phyloP scores from a whole-genome alignment of 2,113 vertebrate genomes.

The Cyphomyrus plagiostoma region DNA sequence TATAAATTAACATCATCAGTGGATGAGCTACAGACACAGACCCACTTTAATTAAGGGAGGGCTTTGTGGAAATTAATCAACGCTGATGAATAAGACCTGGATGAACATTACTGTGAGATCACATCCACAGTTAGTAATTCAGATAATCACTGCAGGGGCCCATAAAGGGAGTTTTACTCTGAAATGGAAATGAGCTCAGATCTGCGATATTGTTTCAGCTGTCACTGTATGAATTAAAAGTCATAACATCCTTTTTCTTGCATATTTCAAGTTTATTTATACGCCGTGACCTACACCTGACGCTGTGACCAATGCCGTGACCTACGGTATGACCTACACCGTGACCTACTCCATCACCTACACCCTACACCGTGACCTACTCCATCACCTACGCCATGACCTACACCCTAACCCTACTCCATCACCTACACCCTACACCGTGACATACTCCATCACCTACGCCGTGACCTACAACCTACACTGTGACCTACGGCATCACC shows the following conservation, averaged over 20 bases:
- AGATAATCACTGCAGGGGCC: neutral
- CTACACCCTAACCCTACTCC: too few relatives aligned
- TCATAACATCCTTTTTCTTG: neutral
- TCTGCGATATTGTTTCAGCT: neutral
- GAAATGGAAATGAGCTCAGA: neutral
- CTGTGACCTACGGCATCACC: too few relatives aligned
- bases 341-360: too few relatives aligned
- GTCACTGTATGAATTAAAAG: neutral
- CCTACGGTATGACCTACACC: too few relatives aligned
- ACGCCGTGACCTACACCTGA: too few relatives aligned
- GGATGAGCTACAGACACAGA: neutral
- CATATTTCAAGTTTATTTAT: neutral
- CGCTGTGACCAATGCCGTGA: too few relatives aligned
- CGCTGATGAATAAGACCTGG: neutral
- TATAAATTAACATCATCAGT: neutral
- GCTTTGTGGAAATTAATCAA: neutral
- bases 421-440: too few relatives aligned
- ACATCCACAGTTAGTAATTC: neutral
- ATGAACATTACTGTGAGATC: neutral
- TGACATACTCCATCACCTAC: too few relatives aligned
- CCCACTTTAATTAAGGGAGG: neutral
- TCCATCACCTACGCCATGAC: too few relatives aligned
- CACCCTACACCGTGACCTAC: too few relatives aligned
- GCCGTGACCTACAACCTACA: too few relatives aligned
- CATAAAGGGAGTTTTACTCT: neutral